Base-by-base conservation (phyloP, 1,140 invertebrate species). In the Drosophila elegans region DNA sequence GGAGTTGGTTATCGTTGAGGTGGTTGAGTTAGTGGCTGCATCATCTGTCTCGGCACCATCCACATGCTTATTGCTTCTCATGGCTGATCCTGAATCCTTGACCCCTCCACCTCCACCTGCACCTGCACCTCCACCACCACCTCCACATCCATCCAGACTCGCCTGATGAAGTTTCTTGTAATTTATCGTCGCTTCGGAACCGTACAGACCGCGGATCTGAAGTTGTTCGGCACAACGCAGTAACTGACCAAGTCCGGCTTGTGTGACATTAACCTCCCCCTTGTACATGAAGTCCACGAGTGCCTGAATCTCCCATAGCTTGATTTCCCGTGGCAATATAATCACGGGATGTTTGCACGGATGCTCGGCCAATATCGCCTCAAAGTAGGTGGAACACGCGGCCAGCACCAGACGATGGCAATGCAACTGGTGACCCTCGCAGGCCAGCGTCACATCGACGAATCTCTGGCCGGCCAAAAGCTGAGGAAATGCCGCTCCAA, bases 271-370 rank as follows among this genome's bases (percentile, higher is more conserved):
- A 38, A 97, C 96, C 92, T 97, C 96, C 3, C 96, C 96, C 78
- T 96, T 96, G 92, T 97, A 97, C 96, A 97, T 97, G 81, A 97
- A 97, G 86, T 97, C 96, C 11, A 97, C 96, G 9, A 97, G 92
- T 0, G 96, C 96, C 80, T 97, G 96, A 81, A 97, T 95, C 81
- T 97, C 96, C 93, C 96, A 94, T 77, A 95, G 94, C 42, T 92
- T 92, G 21, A 92, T 92, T 42, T 92, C 91, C 80, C 97, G 96
- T 77, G 96, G 95, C 94, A 97, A 95, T 51, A 97, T 94, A 29
- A 97, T 96, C 48, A 97, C 97, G 10, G 97, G 97, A 93, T 97
- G 96, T 73, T 96, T 95, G 93, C 96, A 97, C 0, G 96, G 96
- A 93, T 97, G 97, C 90, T 97, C 95, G 7, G 96, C 94, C 46